phyloP scores from a whole-genome alignment of 2,888 invertebrate species.

The Amphipoea oculea region DNA sequence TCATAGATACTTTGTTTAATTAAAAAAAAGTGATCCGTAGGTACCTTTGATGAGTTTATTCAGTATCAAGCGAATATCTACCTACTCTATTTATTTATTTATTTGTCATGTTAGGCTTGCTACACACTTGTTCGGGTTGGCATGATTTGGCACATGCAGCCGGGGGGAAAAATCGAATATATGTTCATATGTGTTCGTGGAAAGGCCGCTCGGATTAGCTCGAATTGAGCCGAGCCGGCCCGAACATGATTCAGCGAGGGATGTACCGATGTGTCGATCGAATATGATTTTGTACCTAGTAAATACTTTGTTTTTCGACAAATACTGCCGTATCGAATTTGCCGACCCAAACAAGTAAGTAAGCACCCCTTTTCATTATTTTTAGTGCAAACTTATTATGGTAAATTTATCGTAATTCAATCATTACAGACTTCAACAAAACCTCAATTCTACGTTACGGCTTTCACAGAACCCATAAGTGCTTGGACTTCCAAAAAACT shows the following conservation, averaged over 20 bases:
- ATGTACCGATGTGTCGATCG: neutral
- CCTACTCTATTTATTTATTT: constrained; percentile 1
- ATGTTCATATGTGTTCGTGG: neutral
- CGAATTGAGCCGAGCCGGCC: neutral
- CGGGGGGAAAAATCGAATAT: neutral
- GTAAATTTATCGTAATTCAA: constrained; percentile 7
- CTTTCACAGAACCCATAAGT: constrained; percentile 78
- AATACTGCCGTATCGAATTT: neutral
- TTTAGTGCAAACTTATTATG: neutral
- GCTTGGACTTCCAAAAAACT: constrained; percentile 74
- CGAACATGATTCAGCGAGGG: neutral
- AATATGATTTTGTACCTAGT: constrained; percentile 1
- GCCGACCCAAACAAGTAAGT: neutral
- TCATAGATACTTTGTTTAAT: neutral
- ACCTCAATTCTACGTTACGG: constrained; percentile 78
- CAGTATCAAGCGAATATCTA: neutral
- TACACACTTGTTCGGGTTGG: neutral
- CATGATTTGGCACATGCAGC: neutral
- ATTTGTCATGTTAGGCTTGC: neutral
- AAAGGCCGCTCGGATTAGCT: neutral
- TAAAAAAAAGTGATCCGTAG: neutral
- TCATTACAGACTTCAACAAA: constrained; percentile 51
- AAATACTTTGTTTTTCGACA: neutral
- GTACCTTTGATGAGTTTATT: constrained; percentile 3
- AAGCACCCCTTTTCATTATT: neutral